Evolutionary conservation across 1,140 invertebrate genomes (phyloP).

Genomic region (Hydropsyche tenuis): DNA sequence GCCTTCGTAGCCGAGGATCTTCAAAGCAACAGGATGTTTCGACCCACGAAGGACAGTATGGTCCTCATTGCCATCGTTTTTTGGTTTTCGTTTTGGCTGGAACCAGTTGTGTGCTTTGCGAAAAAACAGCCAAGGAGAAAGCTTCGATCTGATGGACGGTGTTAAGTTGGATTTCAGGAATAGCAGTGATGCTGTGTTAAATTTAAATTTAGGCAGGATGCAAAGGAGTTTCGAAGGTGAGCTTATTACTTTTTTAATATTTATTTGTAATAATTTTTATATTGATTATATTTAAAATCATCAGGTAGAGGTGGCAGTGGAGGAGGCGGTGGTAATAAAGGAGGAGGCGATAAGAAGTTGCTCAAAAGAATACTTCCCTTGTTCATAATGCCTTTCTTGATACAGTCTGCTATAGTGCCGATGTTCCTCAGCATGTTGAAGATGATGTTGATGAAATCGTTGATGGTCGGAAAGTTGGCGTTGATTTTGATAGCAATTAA

Average conservation of each 20-base stretch:
- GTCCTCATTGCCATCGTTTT: neutral
- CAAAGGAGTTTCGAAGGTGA: neutral
- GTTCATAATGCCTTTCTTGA: slow-evolving; percentile 69
- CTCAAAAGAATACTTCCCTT: slow-evolving; percentile 66
- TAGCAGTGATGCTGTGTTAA: neutral
- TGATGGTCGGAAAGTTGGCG: slow-evolving; percentile 70
- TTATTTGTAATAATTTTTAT: neutral
- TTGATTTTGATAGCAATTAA: slow-evolving; percentile 67
- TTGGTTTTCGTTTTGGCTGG: no score
- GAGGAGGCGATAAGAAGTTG: slow-evolving; percentile 64
- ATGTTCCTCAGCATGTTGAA: slow-evolving; percentile 68
- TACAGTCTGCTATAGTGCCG: slow-evolving; percentile 69
- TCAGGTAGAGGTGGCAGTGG: slow-evolving; percentile 5
- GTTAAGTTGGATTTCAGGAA: neutral
- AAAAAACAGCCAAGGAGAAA: neutral
- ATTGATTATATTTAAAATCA: neutral
- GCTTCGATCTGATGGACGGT: neutral
- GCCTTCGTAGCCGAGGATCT: no score
- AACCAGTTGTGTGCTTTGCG: neutral
- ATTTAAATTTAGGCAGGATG: neutral
- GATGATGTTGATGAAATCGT: slow-evolving; percentile 68
- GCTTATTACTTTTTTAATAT: neutral
- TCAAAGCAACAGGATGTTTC: no score
- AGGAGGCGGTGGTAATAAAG: slow-evolving; percentile 51
- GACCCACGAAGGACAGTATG: neutral